Conservation (phyloP, 2,797 vertebrate genomes). For the Spea hammondii region DNA sequence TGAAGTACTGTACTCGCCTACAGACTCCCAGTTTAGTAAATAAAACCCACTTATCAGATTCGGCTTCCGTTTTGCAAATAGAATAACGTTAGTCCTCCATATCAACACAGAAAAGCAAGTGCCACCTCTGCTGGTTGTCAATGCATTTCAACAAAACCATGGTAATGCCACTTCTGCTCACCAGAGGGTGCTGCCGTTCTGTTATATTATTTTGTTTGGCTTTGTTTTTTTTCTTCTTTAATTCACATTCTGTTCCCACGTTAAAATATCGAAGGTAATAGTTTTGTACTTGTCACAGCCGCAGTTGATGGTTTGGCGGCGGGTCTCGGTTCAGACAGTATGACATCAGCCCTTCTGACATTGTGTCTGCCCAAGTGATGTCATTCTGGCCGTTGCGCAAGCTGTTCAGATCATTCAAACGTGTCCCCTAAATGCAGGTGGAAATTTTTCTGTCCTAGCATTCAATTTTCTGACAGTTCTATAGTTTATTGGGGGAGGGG, state of each 20-base stretch:
- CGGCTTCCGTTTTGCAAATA: no score
- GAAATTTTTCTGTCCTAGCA: slow-evolving; percentile 22
- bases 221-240: background rate
- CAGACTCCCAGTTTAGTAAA: no score
- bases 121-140: no score
- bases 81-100: no score
- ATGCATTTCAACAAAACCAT: background rate
- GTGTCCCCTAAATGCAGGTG: slow-evolving; percentile 38
- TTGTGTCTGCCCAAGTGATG: slow-evolving; percentile 34
- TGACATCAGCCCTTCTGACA: slow-evolving; percentile 36
- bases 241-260: background rate
- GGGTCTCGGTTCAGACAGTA: slow-evolving; percentile 20
- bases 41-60: no score
- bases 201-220: background rate
- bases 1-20: no score
- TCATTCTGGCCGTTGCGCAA: slow-evolving; percentile 33
- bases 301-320: slow-evolving; percentile 4
- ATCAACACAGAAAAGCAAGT: no score
- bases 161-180: background rate
- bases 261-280: no score
- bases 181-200: slow-evolving; percentile 15
- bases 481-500: no score
- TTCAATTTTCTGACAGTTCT: no score
- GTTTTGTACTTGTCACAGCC: background rate
- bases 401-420: slow-evolving; percentile 33